Evolutionary conservation across 2,113 vertebrate species (phyloP), one percentile per base, ranked within the genome.

Genomic region (Eurypyga helias): DNA sequence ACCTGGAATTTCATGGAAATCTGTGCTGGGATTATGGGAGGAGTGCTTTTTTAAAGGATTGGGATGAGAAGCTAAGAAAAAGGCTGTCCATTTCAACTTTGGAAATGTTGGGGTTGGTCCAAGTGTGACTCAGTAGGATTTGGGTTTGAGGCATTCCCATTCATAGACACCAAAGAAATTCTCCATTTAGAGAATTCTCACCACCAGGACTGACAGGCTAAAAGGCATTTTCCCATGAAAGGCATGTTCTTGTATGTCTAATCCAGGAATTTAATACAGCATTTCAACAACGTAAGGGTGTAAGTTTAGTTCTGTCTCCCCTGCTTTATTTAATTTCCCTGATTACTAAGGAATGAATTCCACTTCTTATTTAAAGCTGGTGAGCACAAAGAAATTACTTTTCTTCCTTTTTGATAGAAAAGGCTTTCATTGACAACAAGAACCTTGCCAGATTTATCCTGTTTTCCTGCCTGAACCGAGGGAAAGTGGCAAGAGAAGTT

Each of bases 251-350:
- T 75, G 46, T 55, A 11, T 55, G 57, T 34, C 49, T 92, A 91
- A 93, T 93, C 79, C 83, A 95, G 86, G 91, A 97, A 96, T 97
- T 96, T 93, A 96, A 94, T 88, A 31, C 25, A 94, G 84, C 43
- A 88, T 85, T 95, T 94, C 85, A 96, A 62, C 89, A 96, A 96
- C 90, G 12, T 41, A 41, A 41, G 41, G 41, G 41, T 41, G 41
- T 41, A 41, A 41, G 12, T 41, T 41, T 41, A 41, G 58, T 85
- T 96, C 92, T 73, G n/a, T 65, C 69, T 88, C 87, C 78, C 95
- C 87, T 46, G 65, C 70, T 96, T 96, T 73, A 76, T 94, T 91
- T 93, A 83, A 86, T 90, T 79, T 73, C 43, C 65, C 80, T 87
- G 77, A 93, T 83, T 95, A 75, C 78, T 65, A 36, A 93, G 48